Evolutionary conservation across 2,797 vertebrate species (phyloP).

Genomic region (Benthosema pterotum): DNA sequence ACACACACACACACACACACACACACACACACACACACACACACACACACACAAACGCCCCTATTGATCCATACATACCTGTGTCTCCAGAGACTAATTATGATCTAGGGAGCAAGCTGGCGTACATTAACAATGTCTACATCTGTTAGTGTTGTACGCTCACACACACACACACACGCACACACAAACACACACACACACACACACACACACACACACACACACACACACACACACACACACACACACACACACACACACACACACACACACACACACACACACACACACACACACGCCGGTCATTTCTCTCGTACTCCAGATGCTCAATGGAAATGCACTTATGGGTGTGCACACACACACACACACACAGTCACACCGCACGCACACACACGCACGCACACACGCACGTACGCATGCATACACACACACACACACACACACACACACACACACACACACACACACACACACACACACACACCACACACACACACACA

Average conservation of each 20-base stretch:
- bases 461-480: not conserved
- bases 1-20: slow-evolving; percentile 11
- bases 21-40: slow-evolving; percentile 3
- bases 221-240: slow-evolving; percentile 39
- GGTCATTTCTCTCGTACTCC: slow-evolving; percentile 64
- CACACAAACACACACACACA: slow-evolving; percentile 2
- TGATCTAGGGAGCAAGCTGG: slow-evolving; percentile 40
- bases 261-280: slow-evolving; percentile 4
- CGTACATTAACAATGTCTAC: slow-evolving; percentile 42
- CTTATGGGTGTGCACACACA: slow-evolving; percentile 8
- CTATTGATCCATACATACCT: slow-evolving; percentile 54
- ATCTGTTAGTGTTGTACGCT: slow-evolving; percentile 49
- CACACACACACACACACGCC: slow-evolving; percentile 16
- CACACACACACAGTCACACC: slow-evolving; percentile 16
- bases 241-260: not conserved
- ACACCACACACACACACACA: not conserved
- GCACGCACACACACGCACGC: slow-evolving; percentile 13
- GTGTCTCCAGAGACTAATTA: slow-evolving; percentile 63
- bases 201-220: not conserved
- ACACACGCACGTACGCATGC: slow-evolving; percentile 10
- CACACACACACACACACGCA: slow-evolving; percentile 12
- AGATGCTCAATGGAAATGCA: slow-evolving; percentile 52
- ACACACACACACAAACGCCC: slow-evolving; percentile 7
- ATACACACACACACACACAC: too few relatives aligned
- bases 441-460: too few relatives aligned